Evolutionary conservation across 2,113 vertebrate species (phyloP).

Genomic region (Heptranchias perlo): DNA sequence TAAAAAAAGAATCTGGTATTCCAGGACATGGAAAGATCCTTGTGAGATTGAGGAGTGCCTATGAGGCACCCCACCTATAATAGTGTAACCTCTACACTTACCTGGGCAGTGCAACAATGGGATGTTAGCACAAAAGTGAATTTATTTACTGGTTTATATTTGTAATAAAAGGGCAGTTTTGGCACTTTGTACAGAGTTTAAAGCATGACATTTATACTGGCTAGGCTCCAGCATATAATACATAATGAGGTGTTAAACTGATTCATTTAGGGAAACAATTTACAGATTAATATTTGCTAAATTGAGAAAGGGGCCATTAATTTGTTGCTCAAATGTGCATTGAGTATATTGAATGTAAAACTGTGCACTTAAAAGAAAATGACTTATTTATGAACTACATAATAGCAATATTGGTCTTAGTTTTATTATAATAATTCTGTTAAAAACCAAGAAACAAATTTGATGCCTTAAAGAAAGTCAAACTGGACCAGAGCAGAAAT

Average conservation of each 20-base stretch:
- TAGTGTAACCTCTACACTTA: background rate
- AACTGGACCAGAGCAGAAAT: background rate
- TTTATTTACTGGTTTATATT: background rate
- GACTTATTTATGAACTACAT: background rate
- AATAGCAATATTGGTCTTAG: background rate
- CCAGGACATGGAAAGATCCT: background rate
- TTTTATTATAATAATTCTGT: background rate
- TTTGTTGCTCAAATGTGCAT: slow-evolving; percentile 25
- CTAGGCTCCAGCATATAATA: slow-evolving; percentile 17
- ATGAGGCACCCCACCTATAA: background rate
- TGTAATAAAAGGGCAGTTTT: background rate
- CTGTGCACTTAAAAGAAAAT: background rate
- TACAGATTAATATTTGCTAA: slow-evolving; percentile 31
- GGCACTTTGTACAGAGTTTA: background rate
- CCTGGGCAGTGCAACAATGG: background rate
- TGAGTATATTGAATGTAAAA: background rate
- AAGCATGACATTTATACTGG: slow-evolving; percentile 17
- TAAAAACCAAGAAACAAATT: background rate
- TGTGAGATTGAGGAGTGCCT: background rate
- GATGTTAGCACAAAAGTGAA: background rate
- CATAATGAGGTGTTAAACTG: slow-evolving; percentile 32
- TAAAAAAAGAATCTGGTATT: background rate
- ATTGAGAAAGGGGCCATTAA: slow-evolving; percentile 28
- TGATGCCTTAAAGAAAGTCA: background rate
- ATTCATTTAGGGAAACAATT: slow-evolving; percentile 25